These are phyloP conservation scores for Limenitis arthemis DNA, from an alignment of 2,888 invertebrate species.

Conservation along the genomic window DNA sequence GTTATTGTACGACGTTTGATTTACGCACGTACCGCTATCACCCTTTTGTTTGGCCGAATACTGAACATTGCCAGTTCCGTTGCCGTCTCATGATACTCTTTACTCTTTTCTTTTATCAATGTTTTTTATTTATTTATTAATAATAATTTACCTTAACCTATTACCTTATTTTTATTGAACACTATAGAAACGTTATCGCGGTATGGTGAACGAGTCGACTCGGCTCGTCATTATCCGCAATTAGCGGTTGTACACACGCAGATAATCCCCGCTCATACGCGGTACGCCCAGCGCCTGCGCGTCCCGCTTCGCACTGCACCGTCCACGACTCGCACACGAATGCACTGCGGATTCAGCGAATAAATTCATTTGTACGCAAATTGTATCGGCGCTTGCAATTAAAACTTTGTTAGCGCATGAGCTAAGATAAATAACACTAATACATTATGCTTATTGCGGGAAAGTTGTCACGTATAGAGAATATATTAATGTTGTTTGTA, in stretches of 20 bases:
- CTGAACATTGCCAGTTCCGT: conserved; percentile 63
- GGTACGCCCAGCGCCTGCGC: conserved; percentile 22
- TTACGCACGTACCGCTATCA: conserved; percentile 70
- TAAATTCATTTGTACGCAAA: conserved; percentile 73
- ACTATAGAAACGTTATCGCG: conserved; percentile 28
- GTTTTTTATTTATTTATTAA: conserved; percentile 1
- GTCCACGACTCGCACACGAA: conserved; percentile 42
- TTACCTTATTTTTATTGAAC: not conserved
- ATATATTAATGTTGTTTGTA: conserved; percentile 70
- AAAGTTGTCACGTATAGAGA: conserved; percentile 65
- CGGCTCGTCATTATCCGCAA: conserved; percentile 59
- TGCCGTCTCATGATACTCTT: conserved; percentile 30
- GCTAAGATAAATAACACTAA: conserved; percentile 72
- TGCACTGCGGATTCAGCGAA: conserved; percentile 68
- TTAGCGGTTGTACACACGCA: conserved; percentile 65
- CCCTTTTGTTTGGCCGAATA: conserved; percentile 68
- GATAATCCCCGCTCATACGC: conserved; percentile 51
- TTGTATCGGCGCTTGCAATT: conserved; percentile 72
- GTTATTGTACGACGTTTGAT: conserved; percentile 71
- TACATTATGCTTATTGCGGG: conserved; percentile 70
- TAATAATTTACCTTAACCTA: not conserved
- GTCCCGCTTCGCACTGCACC: conserved; percentile 27
- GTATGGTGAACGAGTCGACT: conserved; percentile 21
- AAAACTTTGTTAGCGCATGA: conserved; percentile 70
- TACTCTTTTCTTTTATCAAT: conserved; percentile 3